These are phyloP conservation scores for Drosophila guanche DNA, from an alignment of 1,140 invertebrate genomes.

Conservation along the genomic window DNA sequence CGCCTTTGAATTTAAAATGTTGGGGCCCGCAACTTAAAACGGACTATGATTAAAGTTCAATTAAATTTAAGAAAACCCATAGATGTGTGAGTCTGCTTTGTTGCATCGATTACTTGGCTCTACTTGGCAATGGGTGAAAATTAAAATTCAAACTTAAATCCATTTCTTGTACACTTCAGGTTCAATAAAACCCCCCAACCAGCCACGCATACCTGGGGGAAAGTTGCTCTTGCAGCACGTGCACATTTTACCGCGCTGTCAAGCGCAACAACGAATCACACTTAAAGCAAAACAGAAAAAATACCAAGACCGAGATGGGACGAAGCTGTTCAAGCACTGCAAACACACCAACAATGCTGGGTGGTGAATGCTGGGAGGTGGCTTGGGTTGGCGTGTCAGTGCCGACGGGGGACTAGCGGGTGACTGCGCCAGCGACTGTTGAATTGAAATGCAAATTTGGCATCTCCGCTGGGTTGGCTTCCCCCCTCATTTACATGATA, in stretches of 20 bases:
- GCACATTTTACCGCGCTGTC: conserved; percentile 56
- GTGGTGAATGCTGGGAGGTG: not conserved
- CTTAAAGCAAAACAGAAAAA: conserved; percentile 54
- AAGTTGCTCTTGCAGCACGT: conserved; percentile 48
- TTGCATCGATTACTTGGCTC: too few relatives aligned
- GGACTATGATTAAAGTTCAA: too few relatives aligned
- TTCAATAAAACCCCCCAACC: conserved; percentile 7
- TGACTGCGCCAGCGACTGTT: conserved; percentile 33
- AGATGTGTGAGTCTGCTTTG: too few relatives aligned
- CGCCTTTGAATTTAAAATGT: too few relatives aligned
- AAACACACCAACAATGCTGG: conserved; percentile 27
- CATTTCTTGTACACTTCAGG: not conserved
- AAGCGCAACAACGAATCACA: conserved; percentile 67
- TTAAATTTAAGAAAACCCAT: too few relatives aligned
- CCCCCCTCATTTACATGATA: conserved; percentile 35
- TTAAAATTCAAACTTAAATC: too few relatives aligned
- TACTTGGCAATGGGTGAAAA: too few relatives aligned
- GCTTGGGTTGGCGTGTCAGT: too few relatives aligned
- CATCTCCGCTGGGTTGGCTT: conserved; percentile 6
- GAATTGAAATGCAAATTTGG: conserved; percentile 70
- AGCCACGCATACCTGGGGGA: conserved; percentile 4
- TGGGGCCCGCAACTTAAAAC: too few relatives aligned
- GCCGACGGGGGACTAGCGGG: conserved; percentile 3
- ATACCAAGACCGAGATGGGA: conserved; percentile 16
- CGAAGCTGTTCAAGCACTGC: conserved; percentile 40